Conservation (phyloP, 2,113 vertebrate species). For the Emydocephalus ijimae region DNA sequence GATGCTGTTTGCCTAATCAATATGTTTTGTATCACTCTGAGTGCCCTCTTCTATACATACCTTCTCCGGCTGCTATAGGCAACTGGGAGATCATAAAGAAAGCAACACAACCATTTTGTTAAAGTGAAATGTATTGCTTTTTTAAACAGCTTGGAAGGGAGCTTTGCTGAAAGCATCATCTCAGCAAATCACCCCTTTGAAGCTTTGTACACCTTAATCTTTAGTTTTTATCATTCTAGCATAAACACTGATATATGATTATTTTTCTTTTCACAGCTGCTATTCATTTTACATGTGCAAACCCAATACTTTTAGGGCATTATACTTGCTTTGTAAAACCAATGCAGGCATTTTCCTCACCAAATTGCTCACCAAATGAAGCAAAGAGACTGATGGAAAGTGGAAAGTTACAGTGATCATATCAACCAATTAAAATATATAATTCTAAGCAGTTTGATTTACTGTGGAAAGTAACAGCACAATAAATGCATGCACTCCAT, state of each 20-base stretch:
- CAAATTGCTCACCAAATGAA: constrained; percentile 19
- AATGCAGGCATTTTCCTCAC: constrained; percentile 31
- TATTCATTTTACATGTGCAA: background rate
- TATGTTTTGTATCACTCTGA: background rate
- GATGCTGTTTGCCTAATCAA: background rate
- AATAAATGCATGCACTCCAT: background rate
- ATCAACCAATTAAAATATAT: constrained; percentile 24
- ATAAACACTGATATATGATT: constrained; percentile 14
- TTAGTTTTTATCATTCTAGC: background rate
- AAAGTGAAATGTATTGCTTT: background rate
- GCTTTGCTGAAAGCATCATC: background rate
- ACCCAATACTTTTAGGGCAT: constrained; percentile 6
- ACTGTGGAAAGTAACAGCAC: constrained; percentile 7
- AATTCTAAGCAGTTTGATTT: constrained; percentile 20
- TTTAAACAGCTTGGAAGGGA: background rate
- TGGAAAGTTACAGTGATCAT: constrained; percentile 9
- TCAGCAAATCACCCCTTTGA: background rate
- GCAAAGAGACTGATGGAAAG: constrained; percentile 25
- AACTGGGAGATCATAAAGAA: background rate
- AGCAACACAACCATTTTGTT: background rate
- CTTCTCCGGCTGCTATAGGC: background rate
- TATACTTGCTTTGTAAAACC: constrained; percentile 17
- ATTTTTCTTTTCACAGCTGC: constrained; percentile 19
- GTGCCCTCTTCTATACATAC: background rate
- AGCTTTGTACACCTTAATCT: background rate